Evolutionary conservation across 2,888 invertebrate species (phyloP).

Genomic region (Chrysodeixis includens): DNA sequence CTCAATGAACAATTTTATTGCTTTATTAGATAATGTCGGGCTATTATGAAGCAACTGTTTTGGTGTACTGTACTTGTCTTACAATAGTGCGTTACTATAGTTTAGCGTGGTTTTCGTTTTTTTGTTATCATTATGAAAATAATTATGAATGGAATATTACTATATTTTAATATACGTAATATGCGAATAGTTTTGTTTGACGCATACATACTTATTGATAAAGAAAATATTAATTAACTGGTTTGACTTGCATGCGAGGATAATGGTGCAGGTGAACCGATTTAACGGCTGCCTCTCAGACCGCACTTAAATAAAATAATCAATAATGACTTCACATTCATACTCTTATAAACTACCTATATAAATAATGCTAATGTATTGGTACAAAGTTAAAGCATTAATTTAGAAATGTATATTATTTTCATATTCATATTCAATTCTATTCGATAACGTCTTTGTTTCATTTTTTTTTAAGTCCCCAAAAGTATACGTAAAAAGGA

Average conservation of each 20-base stretch:
- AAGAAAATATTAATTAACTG: conserved; percentile 29
- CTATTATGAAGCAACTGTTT: conserved; percentile 21
- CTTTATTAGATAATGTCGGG: conserved; percentile 35
- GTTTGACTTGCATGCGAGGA: conserved; percentile 44
- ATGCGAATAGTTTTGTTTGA: neutral
- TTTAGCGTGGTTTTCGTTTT: conserved; percentile 1
- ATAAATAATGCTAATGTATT: too few relatives aligned
- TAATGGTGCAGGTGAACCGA: conserved; percentile 41
- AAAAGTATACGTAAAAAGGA: too few relatives aligned
- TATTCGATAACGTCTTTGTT: too few relatives aligned
- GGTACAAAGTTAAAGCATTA: too few relatives aligned
- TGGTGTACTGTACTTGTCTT: neutral
- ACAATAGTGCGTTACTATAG: neutral
- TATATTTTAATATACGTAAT: neutral
- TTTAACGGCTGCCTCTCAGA: conserved; percentile 31
- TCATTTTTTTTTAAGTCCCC: too few relatives aligned
- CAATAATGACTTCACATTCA: neutral
- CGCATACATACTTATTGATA: conserved; percentile 1
- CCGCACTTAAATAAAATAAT: conserved; percentile 10
- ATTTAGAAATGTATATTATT: too few relatives aligned
- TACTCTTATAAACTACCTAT: too few relatives aligned
- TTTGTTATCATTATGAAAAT: conserved; percentile 6
- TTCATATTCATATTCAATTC: too few relatives aligned
- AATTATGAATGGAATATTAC: neutral
- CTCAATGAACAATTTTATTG: conserved; percentile 44